Evolutionary conservation across 2,888 invertebrate genomes (phyloP).

Genomic region (Mythimna ferrago): DNA sequence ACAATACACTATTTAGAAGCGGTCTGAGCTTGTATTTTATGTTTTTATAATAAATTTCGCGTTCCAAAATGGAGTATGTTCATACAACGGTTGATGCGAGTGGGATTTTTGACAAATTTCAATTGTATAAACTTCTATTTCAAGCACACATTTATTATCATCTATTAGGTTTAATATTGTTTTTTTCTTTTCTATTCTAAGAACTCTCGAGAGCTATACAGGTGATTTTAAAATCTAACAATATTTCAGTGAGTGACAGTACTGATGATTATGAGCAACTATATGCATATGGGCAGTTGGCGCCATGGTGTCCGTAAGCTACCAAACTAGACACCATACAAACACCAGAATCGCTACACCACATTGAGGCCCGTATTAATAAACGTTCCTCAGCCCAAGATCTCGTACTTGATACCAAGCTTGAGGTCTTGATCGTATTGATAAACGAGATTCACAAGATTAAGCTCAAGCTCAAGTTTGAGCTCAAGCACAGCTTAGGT

Average conservation of each 20-base stretch:
- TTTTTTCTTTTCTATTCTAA: conserved; percentile 7
- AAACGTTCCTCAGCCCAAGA: too few species aligned
- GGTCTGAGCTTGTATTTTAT: conserved; percentile 66
- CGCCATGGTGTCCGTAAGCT: too few species aligned
- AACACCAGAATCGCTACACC: too few species aligned
- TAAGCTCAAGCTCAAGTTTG: too few species aligned
- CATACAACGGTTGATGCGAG: conserved; percentile 53
- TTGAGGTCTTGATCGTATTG: too few species aligned
- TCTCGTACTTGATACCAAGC: too few species aligned
- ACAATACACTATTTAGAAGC: conserved; percentile 69
- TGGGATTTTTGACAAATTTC: conserved; percentile 1
- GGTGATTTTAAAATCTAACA: conserved; percentile 2
- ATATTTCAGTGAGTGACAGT: not conserved
- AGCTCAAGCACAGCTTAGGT: too few species aligned
- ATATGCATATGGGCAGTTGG: too few species aligned
- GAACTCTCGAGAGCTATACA: not conserved
- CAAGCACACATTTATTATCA: conserved; percentile 25
- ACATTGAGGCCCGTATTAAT: too few species aligned
- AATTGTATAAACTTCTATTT: conserved; percentile 16
- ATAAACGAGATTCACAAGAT: too few species aligned
- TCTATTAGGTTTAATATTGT: conserved; percentile 1
- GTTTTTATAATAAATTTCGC: conserved; percentile 64
- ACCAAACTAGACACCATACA: too few species aligned
- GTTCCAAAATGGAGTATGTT: conserved; percentile 64
- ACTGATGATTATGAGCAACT: not conserved